Percentiles rank a stretch among this genome's conserved stretches.
Conservation (phyloP, 1,140 invertebrate genomes). For the Drosophila sproati region DNA sequence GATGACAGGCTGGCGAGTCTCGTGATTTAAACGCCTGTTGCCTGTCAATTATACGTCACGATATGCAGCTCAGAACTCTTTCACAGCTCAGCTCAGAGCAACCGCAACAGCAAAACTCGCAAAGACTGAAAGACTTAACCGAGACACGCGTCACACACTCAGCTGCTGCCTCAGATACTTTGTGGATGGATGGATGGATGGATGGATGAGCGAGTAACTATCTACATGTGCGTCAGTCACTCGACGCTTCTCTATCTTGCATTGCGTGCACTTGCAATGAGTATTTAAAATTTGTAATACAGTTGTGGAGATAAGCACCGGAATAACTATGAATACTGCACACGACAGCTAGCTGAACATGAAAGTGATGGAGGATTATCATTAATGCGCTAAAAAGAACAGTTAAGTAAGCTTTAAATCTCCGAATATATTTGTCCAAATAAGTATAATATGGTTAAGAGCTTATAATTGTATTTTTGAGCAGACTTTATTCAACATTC, state of each 20-base stretch:
- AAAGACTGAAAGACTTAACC: neutral
- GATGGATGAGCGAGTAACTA: constrained; percentile 1
- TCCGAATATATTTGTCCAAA: too few relatives aligned
- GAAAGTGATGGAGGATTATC: too few relatives aligned
- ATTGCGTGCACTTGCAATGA: constrained; percentile 22
- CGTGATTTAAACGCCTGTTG: constrained; percentile 69
- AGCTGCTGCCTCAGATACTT: constrained; percentile 1
- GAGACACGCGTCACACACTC: constrained; percentile 30
- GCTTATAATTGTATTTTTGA: too few relatives aligned
- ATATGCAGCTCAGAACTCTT: constrained; percentile 63
- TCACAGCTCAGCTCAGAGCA: constrained; percentile 25
- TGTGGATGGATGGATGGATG: constrained; percentile 13
- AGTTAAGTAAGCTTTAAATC: too few relatives aligned
- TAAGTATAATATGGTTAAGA: too few relatives aligned
- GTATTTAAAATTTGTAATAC: constrained; percentile 1
- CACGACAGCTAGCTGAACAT: too few relatives aligned
- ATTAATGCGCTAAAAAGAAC: too few relatives aligned
- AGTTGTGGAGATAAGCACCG: neutral
- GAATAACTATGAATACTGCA: neutral
- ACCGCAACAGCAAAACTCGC: neutral
- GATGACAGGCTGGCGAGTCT: constrained; percentile 61
- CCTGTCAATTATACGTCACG: constrained; percentile 76
- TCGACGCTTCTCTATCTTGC: constrained; percentile 28
- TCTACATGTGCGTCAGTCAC: constrained; percentile 39
- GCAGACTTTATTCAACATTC: too few relatives aligned